These are phyloP conservation scores for Hemicrepidius hirtus DNA, from an alignment of 2,888 invertebrate genomes.

Conservation along the genomic window DNA sequence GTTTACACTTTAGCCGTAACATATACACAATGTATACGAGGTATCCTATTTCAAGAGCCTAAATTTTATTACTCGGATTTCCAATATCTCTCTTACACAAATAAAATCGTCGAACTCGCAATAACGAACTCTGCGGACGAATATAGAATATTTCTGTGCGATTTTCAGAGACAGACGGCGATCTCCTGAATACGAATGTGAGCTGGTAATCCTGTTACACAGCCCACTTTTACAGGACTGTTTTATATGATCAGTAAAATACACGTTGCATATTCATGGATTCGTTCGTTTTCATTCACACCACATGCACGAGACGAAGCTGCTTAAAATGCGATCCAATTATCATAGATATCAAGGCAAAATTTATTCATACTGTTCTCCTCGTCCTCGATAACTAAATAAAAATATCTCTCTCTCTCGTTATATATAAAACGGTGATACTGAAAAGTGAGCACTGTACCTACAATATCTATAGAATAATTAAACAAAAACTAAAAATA, in stretches of 20 bases:
- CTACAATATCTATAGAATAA: no score
- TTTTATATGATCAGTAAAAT: constrained; percentile 67
- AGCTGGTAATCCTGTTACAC: constrained; percentile 64
- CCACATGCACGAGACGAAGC: constrained; percentile 53
- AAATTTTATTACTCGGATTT: constrained; percentile 43
- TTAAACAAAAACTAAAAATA: no score
- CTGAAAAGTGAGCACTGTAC: no score
- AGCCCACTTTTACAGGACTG: constrained; percentile 64
- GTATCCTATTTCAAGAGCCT: neutral
- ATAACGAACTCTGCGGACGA: constrained; percentile 60
- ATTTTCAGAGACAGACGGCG: constrained; percentile 58
- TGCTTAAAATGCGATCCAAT: constrained; percentile 65
- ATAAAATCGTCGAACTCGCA: constrained; percentile 53
- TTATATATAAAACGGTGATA: constrained; percentile 11
- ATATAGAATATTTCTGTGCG: constrained; percentile 64
- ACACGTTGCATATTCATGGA: constrained; percentile 67
- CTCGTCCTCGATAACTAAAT: constrained; percentile 50
- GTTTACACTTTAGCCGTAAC: no score
- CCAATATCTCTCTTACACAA: constrained; percentile 50
- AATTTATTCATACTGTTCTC: constrained; percentile 59
- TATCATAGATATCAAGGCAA: constrained; percentile 61
- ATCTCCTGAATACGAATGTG: constrained; percentile 62
- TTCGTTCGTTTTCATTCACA: constrained; percentile 60
- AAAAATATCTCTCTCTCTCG: constrained; percentile 27
- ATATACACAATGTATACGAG: neutral